Percentiles rank a stretch among this genome's conserved stretches.
Conservation (phyloP, 2,797 vertebrate species). For the Pseudomugil tenellus region DNA sequence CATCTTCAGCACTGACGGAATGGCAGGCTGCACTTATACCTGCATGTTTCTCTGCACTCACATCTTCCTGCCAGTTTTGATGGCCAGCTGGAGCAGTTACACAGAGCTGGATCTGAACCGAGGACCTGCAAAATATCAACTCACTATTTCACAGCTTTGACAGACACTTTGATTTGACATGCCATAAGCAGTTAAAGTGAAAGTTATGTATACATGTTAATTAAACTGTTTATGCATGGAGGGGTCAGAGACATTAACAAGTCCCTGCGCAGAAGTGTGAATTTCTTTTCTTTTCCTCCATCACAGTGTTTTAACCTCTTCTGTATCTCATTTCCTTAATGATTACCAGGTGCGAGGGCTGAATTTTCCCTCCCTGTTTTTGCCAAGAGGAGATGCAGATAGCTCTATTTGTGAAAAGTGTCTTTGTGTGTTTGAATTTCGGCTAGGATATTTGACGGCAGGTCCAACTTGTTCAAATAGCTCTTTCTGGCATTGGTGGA, state of each 20-base stretch:
- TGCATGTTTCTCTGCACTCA: conserved; percentile 55
- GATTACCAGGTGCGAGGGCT: conserved; percentile 88
- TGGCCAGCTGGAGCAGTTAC: conserved; percentile 75
- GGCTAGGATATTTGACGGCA: conserved; percentile 62
- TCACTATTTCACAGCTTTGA: conserved; percentile 86
- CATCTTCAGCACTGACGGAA: conserved; percentile 56
- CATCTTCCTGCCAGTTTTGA: conserved; percentile 59
- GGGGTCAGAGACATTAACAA: conserved; percentile 94
- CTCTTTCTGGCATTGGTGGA: conserved; percentile 62
- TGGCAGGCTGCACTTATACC: conserved; percentile 60
- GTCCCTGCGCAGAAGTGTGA: conserved; percentile 87
- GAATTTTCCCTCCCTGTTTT: conserved; percentile 72
- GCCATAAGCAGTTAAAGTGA: conserved; percentile 86
- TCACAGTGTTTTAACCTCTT: conserved; percentile 85
- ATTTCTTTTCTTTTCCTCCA: conserved; percentile 78
- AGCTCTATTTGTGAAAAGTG: conserved; percentile 79
- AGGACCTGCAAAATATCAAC: conserved; percentile 90
- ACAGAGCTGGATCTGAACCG: conserved; percentile 75
- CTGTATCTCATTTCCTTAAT: conserved; percentile 87
- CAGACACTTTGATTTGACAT: conserved; percentile 90
- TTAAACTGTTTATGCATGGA: conserved; percentile 91
- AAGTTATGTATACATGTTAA: conserved; percentile 90
- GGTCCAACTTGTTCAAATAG: conserved; percentile 61
- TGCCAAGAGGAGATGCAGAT: conserved; percentile 75
- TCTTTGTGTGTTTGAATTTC: conserved; percentile 78